These are phyloP conservation scores for Mormyrus lacerda DNA, from an alignment of 2,113 vertebrate genomes.

Conservation along the genomic window DNA sequence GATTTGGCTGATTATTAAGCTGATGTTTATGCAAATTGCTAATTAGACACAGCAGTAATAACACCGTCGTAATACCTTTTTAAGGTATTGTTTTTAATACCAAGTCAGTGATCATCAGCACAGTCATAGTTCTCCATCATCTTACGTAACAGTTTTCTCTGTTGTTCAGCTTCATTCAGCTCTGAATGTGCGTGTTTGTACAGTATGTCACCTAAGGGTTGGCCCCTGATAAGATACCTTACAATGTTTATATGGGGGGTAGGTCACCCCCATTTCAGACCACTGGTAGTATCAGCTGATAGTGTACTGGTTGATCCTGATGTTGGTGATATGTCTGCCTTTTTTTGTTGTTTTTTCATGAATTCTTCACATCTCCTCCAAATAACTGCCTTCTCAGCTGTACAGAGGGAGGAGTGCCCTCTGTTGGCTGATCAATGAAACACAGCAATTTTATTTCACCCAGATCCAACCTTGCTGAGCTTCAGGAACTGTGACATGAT, in stretches of 20 bases:
- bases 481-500: neutral
- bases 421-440: neutral
- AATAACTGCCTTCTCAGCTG: neutral
- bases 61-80: neutral
- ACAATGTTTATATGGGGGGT: neutral
- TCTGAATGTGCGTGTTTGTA: neutral
- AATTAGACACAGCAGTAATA: neutral
- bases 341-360: neutral
- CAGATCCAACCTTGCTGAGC: neutral
- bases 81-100: neutral
- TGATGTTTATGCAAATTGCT: neutral
- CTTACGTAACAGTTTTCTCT: neutral
- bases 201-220: neutral
- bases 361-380: neutral
- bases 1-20: neutral
- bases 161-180: neutral
- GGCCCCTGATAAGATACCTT: neutral
- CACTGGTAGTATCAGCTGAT: neutral
- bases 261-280: neutral
- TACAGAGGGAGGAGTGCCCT: neutral
- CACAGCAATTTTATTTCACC: neutral
- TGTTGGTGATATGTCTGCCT: neutral
- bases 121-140: neutral
- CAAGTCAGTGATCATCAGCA: neutral
- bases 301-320: neutral